Conservation (phyloP, 1,140 invertebrate species). For the Eumeta japonica region DNA sequence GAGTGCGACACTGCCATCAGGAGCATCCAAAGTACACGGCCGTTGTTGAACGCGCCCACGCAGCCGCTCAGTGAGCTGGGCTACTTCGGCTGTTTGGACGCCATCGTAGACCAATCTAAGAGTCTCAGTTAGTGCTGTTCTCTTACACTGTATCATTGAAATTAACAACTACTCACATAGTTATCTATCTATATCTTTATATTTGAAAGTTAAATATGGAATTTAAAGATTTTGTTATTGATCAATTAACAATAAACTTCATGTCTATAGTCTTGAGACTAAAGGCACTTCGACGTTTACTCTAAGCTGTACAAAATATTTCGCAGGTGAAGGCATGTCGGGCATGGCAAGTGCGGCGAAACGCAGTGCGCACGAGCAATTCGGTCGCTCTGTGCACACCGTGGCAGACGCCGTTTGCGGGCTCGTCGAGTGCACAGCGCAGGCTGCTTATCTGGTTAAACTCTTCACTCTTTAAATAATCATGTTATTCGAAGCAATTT, state of each 20-base stretch:
- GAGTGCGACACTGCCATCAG: constrained; percentile 96
- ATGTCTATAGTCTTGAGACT: not conserved
- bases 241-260: not conserved
- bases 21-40: constrained; percentile 83
- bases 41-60: constrained; percentile 80
- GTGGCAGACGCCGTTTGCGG: constrained; percentile 88
- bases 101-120: constrained; percentile 92
- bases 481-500: not conserved
- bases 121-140: constrained; percentile 59
- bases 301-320: constrained; percentile 7
- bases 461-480: constrained; percentile 1
- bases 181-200: not conserved
- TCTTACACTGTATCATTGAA: too few relatives aligned
- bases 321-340: constrained; percentile 82
- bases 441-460: constrained; percentile 85
- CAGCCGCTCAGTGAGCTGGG: constrained; percentile 86
- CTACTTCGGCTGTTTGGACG: constrained; percentile 94
- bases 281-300: not conserved
- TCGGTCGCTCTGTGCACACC: constrained; percentile 80
- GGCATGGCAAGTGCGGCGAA: constrained; percentile 93
- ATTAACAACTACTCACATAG: too few relatives aligned
- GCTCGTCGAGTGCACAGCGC: constrained; percentile 89
- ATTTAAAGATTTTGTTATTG: not conserved
- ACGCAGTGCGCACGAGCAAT: constrained; percentile 81
- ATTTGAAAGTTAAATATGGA: not conserved